Percentiles rank a stretch among this genome's conserved stretches.
phyloP scores from a whole-genome alignment of 2,888 invertebrate genomes.

The Diplazon laetatorius region DNA sequence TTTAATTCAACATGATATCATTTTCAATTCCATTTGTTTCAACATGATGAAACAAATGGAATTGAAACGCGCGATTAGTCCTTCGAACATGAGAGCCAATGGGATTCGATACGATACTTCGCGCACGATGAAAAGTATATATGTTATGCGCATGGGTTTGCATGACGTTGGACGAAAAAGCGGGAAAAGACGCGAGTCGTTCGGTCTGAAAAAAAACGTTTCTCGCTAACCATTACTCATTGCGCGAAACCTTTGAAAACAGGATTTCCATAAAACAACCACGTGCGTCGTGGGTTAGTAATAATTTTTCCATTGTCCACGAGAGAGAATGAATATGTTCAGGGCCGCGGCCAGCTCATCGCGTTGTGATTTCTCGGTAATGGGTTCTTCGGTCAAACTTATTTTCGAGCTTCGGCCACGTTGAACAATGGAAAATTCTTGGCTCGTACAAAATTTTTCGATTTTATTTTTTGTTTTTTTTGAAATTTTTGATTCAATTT shows the following conservation, averaged over 20 bases:
- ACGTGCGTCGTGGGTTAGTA: slow-evolving; percentile 35
- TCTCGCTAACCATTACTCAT: slow-evolving; percentile 62
- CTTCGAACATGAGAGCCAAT: slow-evolving; percentile 38
- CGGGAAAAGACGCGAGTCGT: slow-evolving; percentile 14
- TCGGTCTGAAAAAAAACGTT: slow-evolving; percentile 42
- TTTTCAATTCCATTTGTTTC: too few relatives aligned
- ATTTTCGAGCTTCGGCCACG: background rate
- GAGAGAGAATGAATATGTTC: slow-evolving; percentile 9
- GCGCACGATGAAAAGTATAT: slow-evolving; percentile 20
- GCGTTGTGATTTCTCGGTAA: slow-evolving; percentile 8
- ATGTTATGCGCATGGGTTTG: too few relatives aligned
- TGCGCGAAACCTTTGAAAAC: slow-evolving; percentile 56
- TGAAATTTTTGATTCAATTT: background rate
- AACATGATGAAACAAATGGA: too few relatives aligned
- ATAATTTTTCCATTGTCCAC: slow-evolving; percentile 52
- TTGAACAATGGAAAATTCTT: slow-evolving; percentile 1
- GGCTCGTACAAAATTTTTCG: too few relatives aligned
- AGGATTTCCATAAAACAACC: slow-evolving; percentile 54
- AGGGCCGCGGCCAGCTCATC: slow-evolving; percentile 44
- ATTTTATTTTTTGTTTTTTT: background rate
- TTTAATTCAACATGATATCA: too few relatives aligned
- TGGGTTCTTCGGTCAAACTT: background rate
- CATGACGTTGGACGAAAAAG: slow-evolving; percentile 53
- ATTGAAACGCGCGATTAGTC: slow-evolving; percentile 37
- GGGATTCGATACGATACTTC: slow-evolving; percentile 29